These are phyloP conservation scores for Balearica regulorum DNA, from an alignment of 2,797 vertebrate genomes.

Conservation along the genomic window DNA sequence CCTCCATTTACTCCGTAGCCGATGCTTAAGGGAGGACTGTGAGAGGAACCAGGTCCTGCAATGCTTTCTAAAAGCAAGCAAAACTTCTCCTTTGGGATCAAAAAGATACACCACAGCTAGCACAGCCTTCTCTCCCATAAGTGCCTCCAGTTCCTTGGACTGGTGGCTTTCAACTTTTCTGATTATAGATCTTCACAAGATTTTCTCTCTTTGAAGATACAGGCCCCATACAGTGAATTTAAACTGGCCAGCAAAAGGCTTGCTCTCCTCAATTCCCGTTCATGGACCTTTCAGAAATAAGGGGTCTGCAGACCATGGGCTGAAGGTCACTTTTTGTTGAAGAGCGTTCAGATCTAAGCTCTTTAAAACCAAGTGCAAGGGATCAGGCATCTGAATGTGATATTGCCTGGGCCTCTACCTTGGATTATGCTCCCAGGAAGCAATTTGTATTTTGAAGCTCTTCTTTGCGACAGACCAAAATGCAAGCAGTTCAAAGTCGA, in stretches of 20 bases:
- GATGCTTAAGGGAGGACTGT: not conserved
- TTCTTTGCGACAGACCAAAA: not conserved
- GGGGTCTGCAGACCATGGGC: not conserved
- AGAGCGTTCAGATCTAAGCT: not conserved
- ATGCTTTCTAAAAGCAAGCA: not conserved
- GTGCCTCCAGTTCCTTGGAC: not conserved
- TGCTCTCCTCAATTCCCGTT: not conserved
- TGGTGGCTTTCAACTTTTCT: not conserved
- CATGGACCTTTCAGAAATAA: not conserved
- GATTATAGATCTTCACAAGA: not conserved
- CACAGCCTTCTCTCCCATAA: not conserved
- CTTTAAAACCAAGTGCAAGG: not conserved
- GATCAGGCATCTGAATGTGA: not conserved
- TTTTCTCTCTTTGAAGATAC: not conserved
- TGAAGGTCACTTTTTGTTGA: not conserved
- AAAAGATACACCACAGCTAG: not conserved
- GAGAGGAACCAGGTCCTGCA: not conserved
- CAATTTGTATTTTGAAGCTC: not conserved
- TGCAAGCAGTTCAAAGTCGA: not conserved
- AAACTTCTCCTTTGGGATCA: not conserved
- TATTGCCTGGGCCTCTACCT: not conserved
- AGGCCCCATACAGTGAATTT: not conserved
- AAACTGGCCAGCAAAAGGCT: not conserved
- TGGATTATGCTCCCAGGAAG: not conserved
- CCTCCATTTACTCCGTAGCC: not conserved